These are phyloP conservation scores for Eucriotettix oculatus DNA, from an alignment of 2,888 invertebrate genomes.

Conservation along the genomic window DNA sequence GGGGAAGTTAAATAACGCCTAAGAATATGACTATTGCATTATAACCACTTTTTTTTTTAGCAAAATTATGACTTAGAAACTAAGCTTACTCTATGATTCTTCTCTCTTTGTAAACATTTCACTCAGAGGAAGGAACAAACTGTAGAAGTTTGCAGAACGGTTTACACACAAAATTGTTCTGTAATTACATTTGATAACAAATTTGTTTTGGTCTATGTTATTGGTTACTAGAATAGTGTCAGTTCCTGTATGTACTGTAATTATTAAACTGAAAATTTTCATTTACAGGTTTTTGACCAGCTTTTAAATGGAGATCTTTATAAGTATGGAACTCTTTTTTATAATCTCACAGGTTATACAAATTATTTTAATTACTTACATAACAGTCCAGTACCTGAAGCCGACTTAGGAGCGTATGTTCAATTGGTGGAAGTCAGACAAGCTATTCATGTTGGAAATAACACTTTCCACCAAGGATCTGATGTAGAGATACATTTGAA, in stretches of 20 bases:
- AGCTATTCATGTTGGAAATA: constrained; percentile 39
- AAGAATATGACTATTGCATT: no score
- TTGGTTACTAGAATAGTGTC: no score
- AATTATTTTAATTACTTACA: constrained; percentile 60
- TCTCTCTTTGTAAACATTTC: no score
- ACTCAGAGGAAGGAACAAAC: no score
- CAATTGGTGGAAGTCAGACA: constrained; percentile 25
- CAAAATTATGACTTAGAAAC: not conserved
- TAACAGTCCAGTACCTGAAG: constrained; percentile 35
- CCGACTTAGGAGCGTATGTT: constrained; percentile 25
- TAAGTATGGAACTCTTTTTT: constrained; percentile 40
- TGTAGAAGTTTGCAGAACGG: no score
- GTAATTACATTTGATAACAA: no score
- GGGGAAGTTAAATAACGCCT: no score
- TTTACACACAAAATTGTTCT: no score
- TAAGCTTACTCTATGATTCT: not conserved
- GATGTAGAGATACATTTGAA: constrained; percentile 33
- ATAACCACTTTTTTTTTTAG: not conserved
- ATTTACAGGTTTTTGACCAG: constrained; percentile 36
- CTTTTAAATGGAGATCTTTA: constrained; percentile 53
- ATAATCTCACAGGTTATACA: constrained; percentile 56
- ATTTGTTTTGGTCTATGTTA: no score
- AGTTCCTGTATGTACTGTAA: no score
- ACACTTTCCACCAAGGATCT: constrained; percentile 44
- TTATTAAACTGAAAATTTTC: no score